Percentiles rank a stretch among this genome's conserved stretches.
phyloP scores from a whole-genome alignment of 1,140 invertebrate species.

The Microplitis mediator region DNA sequence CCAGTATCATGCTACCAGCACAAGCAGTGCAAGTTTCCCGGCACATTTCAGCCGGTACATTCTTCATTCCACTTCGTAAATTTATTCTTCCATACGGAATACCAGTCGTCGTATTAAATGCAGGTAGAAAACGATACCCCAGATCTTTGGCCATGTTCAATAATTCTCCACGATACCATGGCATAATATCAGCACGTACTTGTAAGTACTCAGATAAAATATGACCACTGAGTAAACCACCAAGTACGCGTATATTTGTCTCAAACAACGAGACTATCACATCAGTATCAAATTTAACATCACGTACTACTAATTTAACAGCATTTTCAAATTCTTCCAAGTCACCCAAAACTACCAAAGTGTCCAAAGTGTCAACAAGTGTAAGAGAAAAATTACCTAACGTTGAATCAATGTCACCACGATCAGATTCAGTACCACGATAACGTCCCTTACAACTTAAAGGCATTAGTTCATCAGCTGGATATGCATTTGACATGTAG shows the following conservation, averaged over 20 bases:
- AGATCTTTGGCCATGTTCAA: constrained; percentile 90
- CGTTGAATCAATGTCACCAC: constrained; percentile 95
- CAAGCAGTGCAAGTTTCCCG: constrained; percentile 96
- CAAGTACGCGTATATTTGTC: constrained; percentile 95
- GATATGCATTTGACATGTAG: constrained; percentile 97
- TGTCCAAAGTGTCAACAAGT: constrained; percentile 92
- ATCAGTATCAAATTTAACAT: constrained; percentile 92
- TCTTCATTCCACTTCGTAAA: constrained; percentile 85
- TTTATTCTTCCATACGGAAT: constrained; percentile 95
- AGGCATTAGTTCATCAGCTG: constrained; percentile 98
- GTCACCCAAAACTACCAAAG: constrained; percentile 89
- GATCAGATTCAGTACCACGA: constrained; percentile 80
- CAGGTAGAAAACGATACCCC: constrained; percentile 89
- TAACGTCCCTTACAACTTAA: constrained; percentile 92
- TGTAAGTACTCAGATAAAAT: constrained; percentile 85
- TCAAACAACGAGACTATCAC: constrained; percentile 98
- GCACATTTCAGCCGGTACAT: constrained; percentile 73
- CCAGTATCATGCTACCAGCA: constrained; percentile 97
- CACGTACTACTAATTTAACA: constrained; percentile 81
- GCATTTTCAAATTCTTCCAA: constrained; percentile 93
- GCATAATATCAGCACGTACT: constrained; percentile 74
- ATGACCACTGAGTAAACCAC: constrained; percentile 92
- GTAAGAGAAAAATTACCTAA: constrained; percentile 98
- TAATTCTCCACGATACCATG: constrained; percentile 92
- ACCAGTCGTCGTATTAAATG: constrained; percentile 98